phyloP scores from a whole-genome alignment of 1,140 invertebrate genomes.

The Heliconius congener region DNA sequence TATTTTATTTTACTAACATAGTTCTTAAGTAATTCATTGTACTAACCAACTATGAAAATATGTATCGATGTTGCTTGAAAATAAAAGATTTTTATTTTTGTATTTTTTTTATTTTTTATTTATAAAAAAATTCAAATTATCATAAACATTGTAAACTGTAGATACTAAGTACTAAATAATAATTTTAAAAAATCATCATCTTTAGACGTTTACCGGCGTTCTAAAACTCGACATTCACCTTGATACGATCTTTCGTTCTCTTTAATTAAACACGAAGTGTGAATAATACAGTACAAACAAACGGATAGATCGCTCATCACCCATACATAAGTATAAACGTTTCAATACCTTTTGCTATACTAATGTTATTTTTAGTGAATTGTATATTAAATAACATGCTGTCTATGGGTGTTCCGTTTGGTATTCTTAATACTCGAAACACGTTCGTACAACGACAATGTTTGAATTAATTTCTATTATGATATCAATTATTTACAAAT shows the following conservation, averaged over 20 bases:
- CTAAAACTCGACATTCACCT: slow-evolving; percentile 6
- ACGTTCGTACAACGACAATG: not conserved
- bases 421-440: not conserved
- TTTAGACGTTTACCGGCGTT: not conserved
- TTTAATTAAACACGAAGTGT: slow-evolving; percentile 13
- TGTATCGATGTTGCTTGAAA: too few relatives aligned
- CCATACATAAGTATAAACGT: not conserved
- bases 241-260: not conserved
- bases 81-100: too few relatives aligned
- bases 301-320: slow-evolving; percentile 14
- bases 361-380: not conserved
- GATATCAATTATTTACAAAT: too few relatives aligned
- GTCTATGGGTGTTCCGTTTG: not conserved
- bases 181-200: too few relatives aligned
- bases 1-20: too few relatives aligned
- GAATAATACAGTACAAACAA: slow-evolving; percentile 11
- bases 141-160: too few relatives aligned
- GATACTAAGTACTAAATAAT: too few relatives aligned
- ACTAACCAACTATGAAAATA: too few relatives aligned
- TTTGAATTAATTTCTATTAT: not conserved
- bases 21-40: too few relatives aligned
- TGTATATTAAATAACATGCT: not conserved
- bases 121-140: too few relatives aligned
- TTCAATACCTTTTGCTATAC: not conserved
- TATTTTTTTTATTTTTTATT: too few relatives aligned